These are phyloP conservation scores for Anadara kagoshimensis DNA, from an alignment of 1,140 invertebrate genomes.

Conservation along the genomic window DNA sequence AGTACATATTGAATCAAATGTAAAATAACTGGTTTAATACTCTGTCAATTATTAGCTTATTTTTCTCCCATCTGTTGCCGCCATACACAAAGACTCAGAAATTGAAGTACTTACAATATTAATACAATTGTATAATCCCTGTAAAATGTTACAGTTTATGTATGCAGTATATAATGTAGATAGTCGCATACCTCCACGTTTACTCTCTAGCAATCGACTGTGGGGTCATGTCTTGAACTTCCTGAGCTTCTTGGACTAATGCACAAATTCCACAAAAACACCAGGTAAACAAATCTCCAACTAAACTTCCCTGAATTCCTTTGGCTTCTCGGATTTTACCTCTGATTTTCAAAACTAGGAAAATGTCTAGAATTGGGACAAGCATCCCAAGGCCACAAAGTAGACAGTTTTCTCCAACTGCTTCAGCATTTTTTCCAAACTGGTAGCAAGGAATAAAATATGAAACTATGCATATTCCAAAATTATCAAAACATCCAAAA, in stretches of 20 bases:
- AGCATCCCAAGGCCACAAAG: constrained; percentile 62
- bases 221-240: constrained; percentile 53
- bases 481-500: constrained; percentile 70
- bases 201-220: no score
- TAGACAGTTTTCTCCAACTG: constrained; percentile 67
- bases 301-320: constrained; percentile 63
- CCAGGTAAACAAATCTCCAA: constrained; percentile 60
- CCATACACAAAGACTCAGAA: no score
- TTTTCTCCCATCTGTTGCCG: no score
- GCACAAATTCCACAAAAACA: constrained; percentile 67
- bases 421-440: constrained; percentile 71
- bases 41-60: no score
- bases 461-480: constrained; percentile 66
- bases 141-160: no score
- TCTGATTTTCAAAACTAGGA: constrained; percentile 58
- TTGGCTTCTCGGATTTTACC: constrained; percentile 67
- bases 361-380: constrained; percentile 58
- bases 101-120: no score
- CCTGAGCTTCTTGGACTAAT: constrained; percentile 67
- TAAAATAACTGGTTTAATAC: no score
- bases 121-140: no score
- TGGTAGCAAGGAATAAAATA: constrained; percentile 70
- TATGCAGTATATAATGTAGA: no score
- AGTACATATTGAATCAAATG: no score
- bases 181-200: no score